Base-by-base conservation (phyloP, 2,797 vertebrate species). In the Coregonus suidteri region DNA sequence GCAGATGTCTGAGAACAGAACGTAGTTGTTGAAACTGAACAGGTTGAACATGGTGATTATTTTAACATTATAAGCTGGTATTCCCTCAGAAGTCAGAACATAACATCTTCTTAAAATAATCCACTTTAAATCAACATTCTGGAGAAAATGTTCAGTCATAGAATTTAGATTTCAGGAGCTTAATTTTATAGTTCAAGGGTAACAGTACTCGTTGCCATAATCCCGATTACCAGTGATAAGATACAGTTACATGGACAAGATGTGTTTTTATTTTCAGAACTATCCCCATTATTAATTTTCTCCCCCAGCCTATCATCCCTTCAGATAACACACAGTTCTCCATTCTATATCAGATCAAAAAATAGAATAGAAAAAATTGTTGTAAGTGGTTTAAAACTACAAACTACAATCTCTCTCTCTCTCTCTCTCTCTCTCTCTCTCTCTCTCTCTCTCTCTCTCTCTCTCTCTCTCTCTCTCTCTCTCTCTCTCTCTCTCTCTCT, bases 381-480 rank as follows among this genome's bases (percentile, higher is more conserved):
- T 82, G 77, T 87, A 87, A 88, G 77, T 85, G 86, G 90, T 89
- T 85, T 86, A 86, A 88, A 85, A 80, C 75, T 78, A 72, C 77
- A 76, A 86, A 25, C 25, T 25, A 25, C 25, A 25, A 25, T 25
- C 25, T 25, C 25, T 25, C 25, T 25, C 25, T 25, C 25, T 25
- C 25, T 25, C 25, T 25, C 25, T 25, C 25, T 25, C 25, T 25
- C 25, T 25, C 25, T 25, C 25, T 25, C 25, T 25, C 25, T 47
- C 25, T 25, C 25, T 25, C 25, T 25, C 25, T 25, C 25, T 25
- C 25, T 25, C 25, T 25, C 25, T 25, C 25, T 25, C 25, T 25
- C 25, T 25, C 25, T 25, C 25, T 25, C 25, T 25, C 25, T 25
- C 25, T 25, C 25, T 25, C 25, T 25, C 25, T 25, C 25, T 25